Evolutionary conservation across 2,113 vertebrate species (phyloP), one percentile per base, ranked within the genome.

Genomic region (Anoura caudifer): DNA sequence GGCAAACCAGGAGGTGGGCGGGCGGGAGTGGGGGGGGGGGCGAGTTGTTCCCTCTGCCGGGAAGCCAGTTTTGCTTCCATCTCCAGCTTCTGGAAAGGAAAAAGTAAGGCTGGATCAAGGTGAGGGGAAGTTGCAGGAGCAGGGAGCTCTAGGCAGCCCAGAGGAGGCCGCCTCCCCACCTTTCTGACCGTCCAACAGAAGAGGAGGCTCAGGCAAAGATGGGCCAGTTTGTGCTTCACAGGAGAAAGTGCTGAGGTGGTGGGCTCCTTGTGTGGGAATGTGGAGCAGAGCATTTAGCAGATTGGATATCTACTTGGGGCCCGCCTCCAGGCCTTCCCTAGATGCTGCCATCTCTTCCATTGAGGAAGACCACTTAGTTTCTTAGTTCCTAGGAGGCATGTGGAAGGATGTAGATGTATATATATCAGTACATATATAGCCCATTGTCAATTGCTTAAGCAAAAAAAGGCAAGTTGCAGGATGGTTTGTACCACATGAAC

Each of bases 81-180:
- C 73, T 88, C 50, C 38, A 70, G 67, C n/a, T 61, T 95, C 77
- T 61, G 50, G 90, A 83, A 87, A 96, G 85, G 54, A 82, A 72
- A 28, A 75, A 22, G 4, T 54, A 45, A 87, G 19, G n/a, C 47
- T 31, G 75, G 79, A 79, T n/a, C 81, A 45, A 38, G 1, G 13
- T 45, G 67, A 86, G 54, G 33, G 76, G 83, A 72, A 77, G 52
- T 31, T 36, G 9, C 20, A 70, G 45, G 5, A 4, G 75, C 4
- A 13, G 22, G 13, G 15, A 94, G 16, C 31, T 90, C 45, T 83
- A 73, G 75, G 20, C 12, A 41, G 47, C 54, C 22, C 7, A 47
- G 22, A 20, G 36, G 19, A 12, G 31, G 28, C 5, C 5, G 7
- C 14, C 4, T 47, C 16, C 7, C 14, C 7, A 0, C 5, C 36